Percentiles rank a stretch among this genome's conserved stretches.
Conservation (phyloP, 1,140 invertebrate genomes). For the Olivierus martensii region DNA sequence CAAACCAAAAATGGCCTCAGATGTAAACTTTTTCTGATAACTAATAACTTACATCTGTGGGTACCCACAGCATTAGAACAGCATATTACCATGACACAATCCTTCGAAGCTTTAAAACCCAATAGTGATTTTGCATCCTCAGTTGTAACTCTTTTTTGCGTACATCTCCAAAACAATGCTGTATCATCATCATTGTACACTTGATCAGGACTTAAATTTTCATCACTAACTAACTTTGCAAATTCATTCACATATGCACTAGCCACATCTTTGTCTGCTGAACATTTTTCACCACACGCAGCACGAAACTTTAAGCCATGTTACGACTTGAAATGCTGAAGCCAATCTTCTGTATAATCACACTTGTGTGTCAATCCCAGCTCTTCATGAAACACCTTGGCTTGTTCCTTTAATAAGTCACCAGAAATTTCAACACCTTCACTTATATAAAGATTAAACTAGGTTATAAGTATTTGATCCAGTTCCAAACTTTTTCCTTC, state of each 20-base stretch:
- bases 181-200: slow-evolving; percentile 8
- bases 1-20: background rate
- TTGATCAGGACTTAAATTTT: background rate
- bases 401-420: too few species aligned
- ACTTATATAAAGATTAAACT: too few species aligned
- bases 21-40: background rate
- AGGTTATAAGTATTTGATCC: too few species aligned
- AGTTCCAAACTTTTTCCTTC: too few species aligned
- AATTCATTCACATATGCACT: background rate
- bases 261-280: too few species aligned
- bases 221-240: background rate
- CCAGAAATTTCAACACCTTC: too few species aligned
- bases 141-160: background rate
- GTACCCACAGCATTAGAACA: slow-evolving; percentile 3
- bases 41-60: slow-evolving; percentile 6
- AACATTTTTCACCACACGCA: too few species aligned
- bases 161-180: slow-evolving; percentile 3
- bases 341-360: too few species aligned
- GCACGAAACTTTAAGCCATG: too few species aligned
- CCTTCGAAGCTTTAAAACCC: slow-evolving; percentile 1
- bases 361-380: too few species aligned
- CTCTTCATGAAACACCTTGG: too few species aligned
- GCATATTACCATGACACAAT: background rate
- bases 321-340: too few species aligned
- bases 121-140: background rate